Evolutionary conservation across 1,140 invertebrate genomes (phyloP).

Genomic region (Lamellibrachia luymesi): DNA sequence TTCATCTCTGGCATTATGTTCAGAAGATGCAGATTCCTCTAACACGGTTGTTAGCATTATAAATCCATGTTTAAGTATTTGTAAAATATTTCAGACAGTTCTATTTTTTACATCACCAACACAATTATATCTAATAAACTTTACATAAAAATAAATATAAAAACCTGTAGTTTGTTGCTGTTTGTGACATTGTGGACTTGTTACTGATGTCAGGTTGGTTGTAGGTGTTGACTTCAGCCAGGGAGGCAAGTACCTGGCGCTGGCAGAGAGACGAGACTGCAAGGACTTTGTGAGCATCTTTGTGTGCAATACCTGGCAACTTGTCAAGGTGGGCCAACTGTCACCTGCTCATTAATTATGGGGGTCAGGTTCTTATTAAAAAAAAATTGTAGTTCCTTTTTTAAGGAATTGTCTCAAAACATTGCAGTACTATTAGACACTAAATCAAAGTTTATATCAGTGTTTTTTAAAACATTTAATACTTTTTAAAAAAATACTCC

Average conservation of each 20-base stretch:
- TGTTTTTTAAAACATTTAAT: too few relatives aligned
- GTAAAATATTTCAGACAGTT: too few relatives aligned
- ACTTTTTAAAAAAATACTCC: too few relatives aligned
- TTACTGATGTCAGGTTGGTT: slow-evolving; percentile 17
- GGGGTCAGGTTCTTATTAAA: background rate
- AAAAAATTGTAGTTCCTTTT: background rate
- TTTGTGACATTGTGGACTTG: background rate
- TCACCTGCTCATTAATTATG: background rate
- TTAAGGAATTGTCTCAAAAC: background rate
- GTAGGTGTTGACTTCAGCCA: slow-evolving; percentile 51
- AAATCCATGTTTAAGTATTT: too few relatives aligned
- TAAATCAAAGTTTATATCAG: too few relatives aligned
- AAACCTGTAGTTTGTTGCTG: background rate
- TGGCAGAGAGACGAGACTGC: slow-evolving; percentile 59
- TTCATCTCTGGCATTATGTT: too few relatives aligned
- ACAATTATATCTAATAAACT: background rate
- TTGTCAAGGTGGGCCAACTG: slow-evolving; percentile 50
- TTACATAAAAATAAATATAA: too few relatives aligned
- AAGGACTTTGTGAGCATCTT: slow-evolving; percentile 60
- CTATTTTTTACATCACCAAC: background rate
- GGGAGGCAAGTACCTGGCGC: slow-evolving; percentile 57
- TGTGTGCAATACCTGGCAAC: slow-evolving; percentile 55
- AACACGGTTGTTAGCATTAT: too few relatives aligned
- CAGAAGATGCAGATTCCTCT: too few relatives aligned
- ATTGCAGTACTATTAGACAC: too few relatives aligned